Percentiles rank a stretch among this genome's conserved stretches.
phyloP scores from a whole-genome alignment of 2,888 invertebrate species.

The Perithous albicinctus region DNA sequence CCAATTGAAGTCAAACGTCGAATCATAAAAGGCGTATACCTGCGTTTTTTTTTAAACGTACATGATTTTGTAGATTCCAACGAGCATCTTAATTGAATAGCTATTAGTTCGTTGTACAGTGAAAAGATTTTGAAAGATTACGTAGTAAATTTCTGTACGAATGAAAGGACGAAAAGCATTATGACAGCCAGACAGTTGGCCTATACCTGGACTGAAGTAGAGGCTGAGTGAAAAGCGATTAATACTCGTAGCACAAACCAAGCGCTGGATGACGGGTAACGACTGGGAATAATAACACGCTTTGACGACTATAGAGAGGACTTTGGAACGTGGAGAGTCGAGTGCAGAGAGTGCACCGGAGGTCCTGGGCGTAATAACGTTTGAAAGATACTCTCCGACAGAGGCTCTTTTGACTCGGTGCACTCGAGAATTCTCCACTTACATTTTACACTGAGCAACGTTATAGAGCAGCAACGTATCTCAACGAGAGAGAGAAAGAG shows the following conservation, averaged over 20 bases:
- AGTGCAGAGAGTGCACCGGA: slow-evolving; percentile 20
- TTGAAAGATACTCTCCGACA: slow-evolving; percentile 53
- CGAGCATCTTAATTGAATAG: background rate
- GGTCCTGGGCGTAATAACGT: slow-evolving; percentile 48
- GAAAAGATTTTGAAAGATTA: slow-evolving; percentile 32
- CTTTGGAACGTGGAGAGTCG: background rate
- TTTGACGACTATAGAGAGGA: slow-evolving; percentile 12
- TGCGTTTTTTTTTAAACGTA: too few relatives aligned
- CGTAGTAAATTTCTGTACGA: slow-evolving; percentile 26
- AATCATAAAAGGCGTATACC: background rate
- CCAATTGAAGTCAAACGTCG: background rate
- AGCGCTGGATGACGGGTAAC: slow-evolving; percentile 6
- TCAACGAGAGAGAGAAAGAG: slow-evolving; percentile 35
- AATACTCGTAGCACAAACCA: slow-evolving; percentile 2
- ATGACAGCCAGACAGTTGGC: background rate
- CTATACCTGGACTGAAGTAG: slow-evolving; percentile 11
- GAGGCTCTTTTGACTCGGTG: slow-evolving; percentile 55
- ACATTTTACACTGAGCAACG: slow-evolving; percentile 21
- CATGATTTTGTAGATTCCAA: background rate
- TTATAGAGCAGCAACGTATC: slow-evolving; percentile 15
- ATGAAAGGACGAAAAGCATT: slow-evolving; percentile 13
- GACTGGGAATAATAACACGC: slow-evolving; percentile 50
- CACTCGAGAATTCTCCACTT: slow-evolving; percentile 47
- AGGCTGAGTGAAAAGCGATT: slow-evolving; percentile 34
- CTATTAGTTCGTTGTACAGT: background rate